Evolutionary conservation across 2,113 vertebrate genomes (phyloP).

Genomic region (Urocitellus parryii): DNA sequence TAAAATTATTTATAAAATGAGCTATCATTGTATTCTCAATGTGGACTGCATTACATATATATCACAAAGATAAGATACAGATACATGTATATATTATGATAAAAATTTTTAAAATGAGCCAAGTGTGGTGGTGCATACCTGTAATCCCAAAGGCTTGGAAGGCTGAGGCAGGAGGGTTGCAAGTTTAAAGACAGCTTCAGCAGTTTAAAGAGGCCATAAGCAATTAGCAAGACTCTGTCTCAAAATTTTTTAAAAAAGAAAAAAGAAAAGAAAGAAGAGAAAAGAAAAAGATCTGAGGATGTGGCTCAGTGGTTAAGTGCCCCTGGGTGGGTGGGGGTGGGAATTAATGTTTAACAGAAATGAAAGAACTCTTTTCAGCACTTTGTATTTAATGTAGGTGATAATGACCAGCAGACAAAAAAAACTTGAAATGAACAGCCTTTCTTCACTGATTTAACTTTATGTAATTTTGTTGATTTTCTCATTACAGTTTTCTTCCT

Average conservation of each 20-base stretch:
- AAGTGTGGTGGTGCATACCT: no score
- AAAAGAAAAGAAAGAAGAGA: no score
- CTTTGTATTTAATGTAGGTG: background rate
- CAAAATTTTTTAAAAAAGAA: no score
- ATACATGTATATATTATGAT: background rate
- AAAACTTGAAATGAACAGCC: background rate
- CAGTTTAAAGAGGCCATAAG: no score
- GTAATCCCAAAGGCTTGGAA: no score
- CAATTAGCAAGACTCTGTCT: no score
- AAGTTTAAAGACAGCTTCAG: no score
- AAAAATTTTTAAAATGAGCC: background rate
- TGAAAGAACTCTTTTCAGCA: background rate
- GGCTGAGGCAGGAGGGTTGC: no score
- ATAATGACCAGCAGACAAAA: background rate
- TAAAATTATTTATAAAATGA: slow-evolving; percentile 3
- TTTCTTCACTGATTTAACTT: slow-evolving; percentile 46
- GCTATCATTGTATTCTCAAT: background rate
- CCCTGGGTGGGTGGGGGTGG: no score
- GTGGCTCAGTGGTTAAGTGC: no score
- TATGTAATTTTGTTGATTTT: background rate
- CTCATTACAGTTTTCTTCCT: slow-evolving; percentile 16
- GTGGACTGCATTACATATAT: background rate
- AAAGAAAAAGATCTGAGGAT: no score
- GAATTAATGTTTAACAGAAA: background rate
- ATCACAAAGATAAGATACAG: background rate